Percentiles rank a stretch among this genome's conserved stretches.
Conservation (phyloP, 2,888 invertebrate genomes). For the Scaptomyza tumidula region DNA sequence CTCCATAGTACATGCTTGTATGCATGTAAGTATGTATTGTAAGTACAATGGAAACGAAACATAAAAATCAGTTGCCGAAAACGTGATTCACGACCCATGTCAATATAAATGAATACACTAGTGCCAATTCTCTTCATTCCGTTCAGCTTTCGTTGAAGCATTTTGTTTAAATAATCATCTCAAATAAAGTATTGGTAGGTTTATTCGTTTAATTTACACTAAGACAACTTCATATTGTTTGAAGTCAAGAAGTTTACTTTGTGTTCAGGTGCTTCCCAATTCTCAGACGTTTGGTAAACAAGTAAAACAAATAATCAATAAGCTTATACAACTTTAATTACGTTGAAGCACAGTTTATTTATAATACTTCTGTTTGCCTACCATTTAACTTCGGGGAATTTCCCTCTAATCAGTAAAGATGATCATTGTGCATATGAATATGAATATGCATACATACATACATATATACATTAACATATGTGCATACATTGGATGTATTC, state of each 20-base stretch:
- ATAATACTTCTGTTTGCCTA: not conserved
- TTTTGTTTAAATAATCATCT: too few relatives aligned
- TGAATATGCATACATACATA: too few relatives aligned
- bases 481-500: not conserved
- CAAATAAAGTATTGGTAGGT: too few relatives aligned
- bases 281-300: conserved; percentile 2
- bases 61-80: conserved; percentile 28
- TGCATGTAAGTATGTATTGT: too few relatives aligned
- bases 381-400: not conserved
- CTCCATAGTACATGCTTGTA: not conserved
- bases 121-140: not conserved
- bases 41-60: conserved; percentile 1
- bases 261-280: not conserved
- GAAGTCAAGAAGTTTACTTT: not conserved
- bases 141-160: not conserved
- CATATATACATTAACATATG: not conserved
- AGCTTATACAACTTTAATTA: not conserved
- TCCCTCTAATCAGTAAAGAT: not conserved
- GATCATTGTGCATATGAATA: not conserved
- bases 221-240: not conserved
- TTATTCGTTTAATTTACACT: not conserved
- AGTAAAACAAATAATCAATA: conserved; percentile 1
- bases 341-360: not conserved
- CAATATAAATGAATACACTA: not conserved
- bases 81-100: conserved; percentile 27